Evolutionary conservation across 2,888 invertebrate genomes (phyloP), one percentile per base, ranked within the genome.

Genomic region (Branchipolynoe longqiensis): DNA sequence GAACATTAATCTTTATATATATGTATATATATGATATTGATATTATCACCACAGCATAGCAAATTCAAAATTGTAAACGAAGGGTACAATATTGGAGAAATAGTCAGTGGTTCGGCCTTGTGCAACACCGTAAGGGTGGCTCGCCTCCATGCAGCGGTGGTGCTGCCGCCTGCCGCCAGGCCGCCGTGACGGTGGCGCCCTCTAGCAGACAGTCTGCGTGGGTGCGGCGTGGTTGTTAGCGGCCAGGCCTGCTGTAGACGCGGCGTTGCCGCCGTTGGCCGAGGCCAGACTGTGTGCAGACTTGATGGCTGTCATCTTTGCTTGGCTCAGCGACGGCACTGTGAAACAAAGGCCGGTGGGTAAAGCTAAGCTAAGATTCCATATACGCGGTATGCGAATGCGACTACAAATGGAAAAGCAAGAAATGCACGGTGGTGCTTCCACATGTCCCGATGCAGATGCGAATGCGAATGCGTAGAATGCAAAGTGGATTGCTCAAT

Each of bases 251-350:
- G 78, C 25, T 28, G 25, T n/a, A 0, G 54, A 18, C 41, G 48
- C 38, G 69, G 12, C 48, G 54, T 25, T n/a, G 64, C 83, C 58
- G 64, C 25, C 28, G 1, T 31, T 1, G 31, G 59, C 59, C 59
- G 2, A 36, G 59, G 33, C 36, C 38, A 36, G 25, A 48, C 84
- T 84, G 73, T 74, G 58, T 8, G 73, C 74, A 22, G 73, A 54
- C 73, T 73, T 69, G 36, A 56, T 74, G 56, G 69, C 84, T 28
- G 48, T n/a, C 56, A 84, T 8, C 58, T 84, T 84, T 22, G 40
- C 31, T 56, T 84, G 84, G 58, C 84, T 84, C 38, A 84, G 74
- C 14, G 84, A 69, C 12, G 84, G 84, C 4, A 84, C 84, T 84
- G 74, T 12, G 74, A 84, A 33, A 25, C 38, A 83, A 62, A 36